phyloP scores from a whole-genome alignment of 1,140 invertebrate genomes.

The Rhyzopertha dominica region DNA sequence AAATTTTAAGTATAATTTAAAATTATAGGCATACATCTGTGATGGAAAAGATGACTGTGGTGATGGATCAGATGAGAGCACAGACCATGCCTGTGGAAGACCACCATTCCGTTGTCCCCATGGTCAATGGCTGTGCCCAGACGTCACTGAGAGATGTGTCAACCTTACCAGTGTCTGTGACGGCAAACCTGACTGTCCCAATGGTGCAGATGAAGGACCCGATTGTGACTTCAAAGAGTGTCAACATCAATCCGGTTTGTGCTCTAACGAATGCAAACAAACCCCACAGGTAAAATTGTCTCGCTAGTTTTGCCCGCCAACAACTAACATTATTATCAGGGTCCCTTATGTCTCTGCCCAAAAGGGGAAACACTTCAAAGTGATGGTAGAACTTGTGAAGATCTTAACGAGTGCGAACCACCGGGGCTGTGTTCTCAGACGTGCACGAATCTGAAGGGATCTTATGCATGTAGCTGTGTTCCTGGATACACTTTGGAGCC shows the following conservation, averaged over 20 bases:
- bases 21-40: slow-evolving; percentile 76
- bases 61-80: slow-evolving; percentile 88
- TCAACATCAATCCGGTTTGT: slow-evolving; percentile 62
- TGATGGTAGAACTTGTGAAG: slow-evolving; percentile 68
- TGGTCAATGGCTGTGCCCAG: slow-evolving; percentile 80
- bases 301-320: too few species aligned
- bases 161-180: slow-evolving; percentile 81
- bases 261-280: slow-evolving; percentile 82
- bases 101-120: slow-evolving; percentile 71
- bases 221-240: slow-evolving; percentile 78
- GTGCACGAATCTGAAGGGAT: slow-evolving; percentile 84
- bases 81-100: slow-evolving; percentile 66
- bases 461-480: slow-evolving; percentile 78
- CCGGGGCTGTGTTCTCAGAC: slow-evolving; percentile 85
- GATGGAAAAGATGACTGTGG: slow-evolving; percentile 95
- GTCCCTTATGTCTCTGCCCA: slow-evolving; percentile 85
- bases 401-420: slow-evolving; percentile 84
- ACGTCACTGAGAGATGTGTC: slow-evolving; percentile 68
- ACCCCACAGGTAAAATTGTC: slow-evolving; percentile 67
- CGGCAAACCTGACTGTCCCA: slow-evolving; percentile 79
- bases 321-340: too few species aligned
- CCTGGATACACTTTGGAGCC: slow-evolving; percentile 74
- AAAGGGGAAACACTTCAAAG: slow-evolving; percentile 65
- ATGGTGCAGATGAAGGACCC: slow-evolving; percentile 84
- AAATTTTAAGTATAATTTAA: too few species aligned